Evolutionary conservation across 2,888 invertebrate species (phyloP), one percentile per base, ranked within the genome.

Genomic region (Spisula solida): DNA sequence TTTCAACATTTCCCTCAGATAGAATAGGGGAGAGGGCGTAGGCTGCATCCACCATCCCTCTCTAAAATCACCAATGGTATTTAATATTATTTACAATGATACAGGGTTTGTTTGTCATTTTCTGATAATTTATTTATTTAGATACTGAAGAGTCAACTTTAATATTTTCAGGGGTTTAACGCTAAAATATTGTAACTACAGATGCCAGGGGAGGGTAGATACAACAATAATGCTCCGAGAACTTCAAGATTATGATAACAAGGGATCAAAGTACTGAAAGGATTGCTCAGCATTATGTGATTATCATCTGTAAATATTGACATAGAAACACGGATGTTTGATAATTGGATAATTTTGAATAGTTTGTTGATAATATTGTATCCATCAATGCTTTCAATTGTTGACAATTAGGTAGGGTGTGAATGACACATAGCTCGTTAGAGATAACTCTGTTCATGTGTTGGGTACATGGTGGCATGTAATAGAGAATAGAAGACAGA

Each of bases 251-350:
- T 5, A 41, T 75, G 75, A 75, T 75, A 34, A 75, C 34, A 75
- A 75, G 75, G 34, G 75, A 75, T 75, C 75, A 75, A 75, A 75
- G 75, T 75, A 31, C 75, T 75, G 75, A 25, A 75, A 14, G 75
- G 75, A 75, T 75, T 14, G 75, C 31, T 31, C 31, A 18, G 29
- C 31, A 75, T 75, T 75, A 75, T 34, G 8, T 34, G 75, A 34
- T 75, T 31, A 75, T 75, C 75, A 16, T 34, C 25, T 18, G 75
- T 75, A 75, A 75, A 75, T 75, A 75, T 75, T 75, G 75, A 31
- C 31, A 66, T 66, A 66, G 60, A 66, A 66, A 66, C 25, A 25
- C 8, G 25, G 25, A 66, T 66, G 60, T 66, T 66, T 66, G 60
- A 66, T 66, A 66, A 66, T 25, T 66, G 25, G 60, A 12, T 66